Conservation (phyloP, 2,888 invertebrate genomes). For the Leptinotarsa peninsularis region DNA sequence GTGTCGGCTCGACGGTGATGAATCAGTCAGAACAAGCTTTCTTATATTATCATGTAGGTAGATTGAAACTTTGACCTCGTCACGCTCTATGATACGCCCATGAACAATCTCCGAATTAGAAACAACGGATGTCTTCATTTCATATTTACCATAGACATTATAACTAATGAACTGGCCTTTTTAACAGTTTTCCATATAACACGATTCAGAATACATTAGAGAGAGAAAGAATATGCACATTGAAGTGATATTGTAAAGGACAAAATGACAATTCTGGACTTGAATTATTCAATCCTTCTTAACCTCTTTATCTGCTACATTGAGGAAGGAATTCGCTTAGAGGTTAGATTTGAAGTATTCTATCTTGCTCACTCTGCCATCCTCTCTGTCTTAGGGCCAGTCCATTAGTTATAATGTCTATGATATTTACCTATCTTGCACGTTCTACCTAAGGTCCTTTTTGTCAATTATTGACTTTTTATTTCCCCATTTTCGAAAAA, state of each 20-base stretch:
- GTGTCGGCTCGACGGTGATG: background rate
- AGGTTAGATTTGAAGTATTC: too few species aligned
- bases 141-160: background rate
- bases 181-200: too few species aligned
- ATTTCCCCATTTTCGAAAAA: background rate
- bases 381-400: too few species aligned
- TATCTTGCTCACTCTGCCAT: too few species aligned
- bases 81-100: constrained; percentile 1
- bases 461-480: background rate
- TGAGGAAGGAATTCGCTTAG: too few species aligned
- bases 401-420: too few species aligned
- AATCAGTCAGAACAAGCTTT: constrained; percentile 1
- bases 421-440: background rate
- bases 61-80: background rate
- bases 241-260: background rate
- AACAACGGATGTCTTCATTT: background rate
- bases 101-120: constrained; percentile 3
- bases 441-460: background rate
- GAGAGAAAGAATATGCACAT: too few species aligned
- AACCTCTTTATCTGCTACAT: too few species aligned
- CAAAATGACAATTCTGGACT: too few species aligned
- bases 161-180: too few species aligned
- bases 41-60: background rate
- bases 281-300: background rate
- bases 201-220: too few species aligned